Evolutionary conservation across 2,888 invertebrate genomes (phyloP).

Genomic region (Habroteleia sp.): DNA sequence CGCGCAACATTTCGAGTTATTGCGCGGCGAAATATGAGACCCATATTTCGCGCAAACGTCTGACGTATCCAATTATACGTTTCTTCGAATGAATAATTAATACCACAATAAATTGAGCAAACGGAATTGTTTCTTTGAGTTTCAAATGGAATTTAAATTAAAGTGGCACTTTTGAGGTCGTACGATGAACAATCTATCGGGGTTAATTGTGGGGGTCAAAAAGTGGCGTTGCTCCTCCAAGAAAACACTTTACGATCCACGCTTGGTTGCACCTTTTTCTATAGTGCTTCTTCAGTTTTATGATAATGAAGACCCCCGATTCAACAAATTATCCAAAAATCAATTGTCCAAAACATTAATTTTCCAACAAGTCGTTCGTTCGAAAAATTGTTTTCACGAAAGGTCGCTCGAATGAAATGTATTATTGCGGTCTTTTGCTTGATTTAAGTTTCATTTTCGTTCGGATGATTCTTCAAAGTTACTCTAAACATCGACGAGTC

Average conservation of each 20-base stretch:
- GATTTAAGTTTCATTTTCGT: too few species aligned
- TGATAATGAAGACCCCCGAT: too few species aligned
- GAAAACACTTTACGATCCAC: neutral
- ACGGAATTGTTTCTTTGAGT: constrained; percentile 44
- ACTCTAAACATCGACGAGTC: too few species aligned
- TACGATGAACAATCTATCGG: constrained; percentile 31
- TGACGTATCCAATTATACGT: constrained; percentile 57
- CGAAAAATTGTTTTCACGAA: too few species aligned
- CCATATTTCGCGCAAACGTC: constrained; percentile 45
- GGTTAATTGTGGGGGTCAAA: constrained; percentile 32
- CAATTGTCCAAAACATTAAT: too few species aligned
- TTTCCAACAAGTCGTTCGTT: too few species aligned
- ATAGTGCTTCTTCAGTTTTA: too few species aligned
- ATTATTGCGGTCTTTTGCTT: too few species aligned
- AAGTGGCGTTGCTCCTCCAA: neutral
- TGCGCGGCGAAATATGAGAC: constrained; percentile 47
- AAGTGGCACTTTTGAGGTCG: constrained; percentile 28
- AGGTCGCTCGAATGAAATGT: too few species aligned
- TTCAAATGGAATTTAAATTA: constrained; percentile 51
- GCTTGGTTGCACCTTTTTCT: too few species aligned
- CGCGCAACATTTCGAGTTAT: constrained; percentile 44
- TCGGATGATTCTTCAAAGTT: too few species aligned
- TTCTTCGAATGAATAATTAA: constrained; percentile 56
- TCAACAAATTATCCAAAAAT: too few species aligned
- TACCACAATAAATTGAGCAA: constrained; percentile 42